phyloP scores from a whole-genome alignment of 37 sponge, comb jelly and placozoan species.

The Tethya wilhelma region DNA sequence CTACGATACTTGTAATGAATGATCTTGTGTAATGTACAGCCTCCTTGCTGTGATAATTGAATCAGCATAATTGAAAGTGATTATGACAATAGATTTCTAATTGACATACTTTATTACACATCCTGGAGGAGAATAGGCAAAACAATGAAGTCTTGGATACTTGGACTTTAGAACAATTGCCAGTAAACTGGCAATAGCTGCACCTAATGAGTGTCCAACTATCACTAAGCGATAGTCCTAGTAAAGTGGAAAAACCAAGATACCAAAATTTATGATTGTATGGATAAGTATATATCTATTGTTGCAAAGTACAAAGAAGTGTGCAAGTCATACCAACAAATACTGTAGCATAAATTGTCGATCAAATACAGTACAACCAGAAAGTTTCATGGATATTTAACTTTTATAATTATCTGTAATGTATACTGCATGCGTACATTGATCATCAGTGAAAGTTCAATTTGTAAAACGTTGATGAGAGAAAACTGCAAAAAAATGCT shows the following conservation, averaged over 20 bases:
- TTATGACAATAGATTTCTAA: not conserved
- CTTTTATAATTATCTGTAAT: no score
- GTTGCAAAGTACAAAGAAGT: not conserved
- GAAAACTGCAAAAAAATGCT: no score
- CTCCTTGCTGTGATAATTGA: conserved; percentile 22
- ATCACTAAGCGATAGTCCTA: conserved; percentile 65
- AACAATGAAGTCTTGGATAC: conserved; percentile 69
- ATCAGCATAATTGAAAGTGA: no score
- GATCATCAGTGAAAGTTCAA: no score
- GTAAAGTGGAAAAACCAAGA: not conserved
- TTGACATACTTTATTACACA: conserved; percentile 29
- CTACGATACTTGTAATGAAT: conserved; percentile 68
- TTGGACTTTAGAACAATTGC: conserved; percentile 53
- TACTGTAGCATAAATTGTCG: no score
- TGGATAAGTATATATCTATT: not conserved
- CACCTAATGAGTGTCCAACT: conserved; percentile 73
- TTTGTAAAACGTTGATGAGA: no score
- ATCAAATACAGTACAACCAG: no score
- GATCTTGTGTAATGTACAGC: conserved; percentile 48
- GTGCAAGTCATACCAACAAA: not conserved
- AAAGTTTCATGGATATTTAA: no score
- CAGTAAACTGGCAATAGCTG: conserved; percentile 61
- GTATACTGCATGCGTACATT: no score
- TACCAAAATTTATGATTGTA: not conserved
- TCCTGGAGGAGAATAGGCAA: conserved; percentile 75